Evolutionary conservation across 2,888 invertebrate species (phyloP).

Genomic region (Zelleria hepariella): DNA sequence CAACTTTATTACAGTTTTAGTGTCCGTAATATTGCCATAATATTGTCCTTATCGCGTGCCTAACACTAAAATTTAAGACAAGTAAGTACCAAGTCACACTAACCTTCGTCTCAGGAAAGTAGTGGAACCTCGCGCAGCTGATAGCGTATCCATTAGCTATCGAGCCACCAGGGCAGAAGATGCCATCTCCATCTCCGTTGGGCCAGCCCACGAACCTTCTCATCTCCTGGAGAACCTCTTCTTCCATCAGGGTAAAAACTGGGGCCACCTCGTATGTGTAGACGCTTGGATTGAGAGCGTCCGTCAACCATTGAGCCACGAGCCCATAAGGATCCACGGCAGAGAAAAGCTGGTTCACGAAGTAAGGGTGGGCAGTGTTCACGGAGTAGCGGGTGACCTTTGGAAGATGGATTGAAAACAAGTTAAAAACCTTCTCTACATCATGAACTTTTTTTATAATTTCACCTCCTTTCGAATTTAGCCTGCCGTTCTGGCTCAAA

Average conservation of each 20-base stretch:
- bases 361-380: constrained; percentile 91
- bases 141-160: constrained; percentile 94
- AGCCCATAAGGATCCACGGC: constrained; percentile 88
- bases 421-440: too few species aligned
- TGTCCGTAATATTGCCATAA: too few species aligned
- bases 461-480: too few species aligned
- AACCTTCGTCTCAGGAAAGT: constrained; percentile 84
- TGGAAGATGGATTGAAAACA: too few species aligned
- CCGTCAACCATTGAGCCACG: constrained; percentile 87
- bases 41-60: too few species aligned
- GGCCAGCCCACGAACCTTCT: constrained; percentile 82
- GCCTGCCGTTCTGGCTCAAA: too few species aligned
- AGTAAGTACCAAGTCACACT: too few species aligned
- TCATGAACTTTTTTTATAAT: too few species aligned
- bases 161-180: constrained; percentile 92
- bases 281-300: constrained; percentile 88
- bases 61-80: too few species aligned
- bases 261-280: constrained; percentile 94
- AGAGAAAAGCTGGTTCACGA: constrained; percentile 90
- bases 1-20: too few species aligned
- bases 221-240: constrained; percentile 84
- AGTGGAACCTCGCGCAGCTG: constrained; percentile 83
- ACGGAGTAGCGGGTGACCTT: constrained; percentile 81
- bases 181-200: constrained; percentile 83
- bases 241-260: constrained; percentile 90